These are phyloP conservation scores for Phyllotreta cruciferae DNA, from an alignment of 2,888 invertebrate genomes.

Conservation along the genomic window DNA sequence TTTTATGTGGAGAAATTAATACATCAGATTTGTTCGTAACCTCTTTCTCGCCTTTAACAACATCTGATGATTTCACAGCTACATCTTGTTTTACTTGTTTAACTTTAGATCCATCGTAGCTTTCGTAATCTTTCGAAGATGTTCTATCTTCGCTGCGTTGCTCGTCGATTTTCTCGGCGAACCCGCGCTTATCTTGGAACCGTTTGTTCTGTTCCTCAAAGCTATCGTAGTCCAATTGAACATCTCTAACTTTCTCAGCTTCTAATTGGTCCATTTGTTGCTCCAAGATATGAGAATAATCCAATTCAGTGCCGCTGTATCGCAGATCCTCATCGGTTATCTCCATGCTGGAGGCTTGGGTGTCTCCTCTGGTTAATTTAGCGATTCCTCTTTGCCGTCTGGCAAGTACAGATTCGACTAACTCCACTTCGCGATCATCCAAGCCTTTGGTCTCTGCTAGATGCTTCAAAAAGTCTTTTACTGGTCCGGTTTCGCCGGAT, in stretches of 20 bases:
- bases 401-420: constrained; percentile 63
- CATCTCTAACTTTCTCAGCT: constrained; percentile 61
- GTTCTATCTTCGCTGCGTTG: constrained; percentile 46
- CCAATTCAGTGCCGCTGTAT: constrained; percentile 73
- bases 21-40: constrained; percentile 47
- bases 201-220: constrained; percentile 45
- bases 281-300: constrained; percentile 63
- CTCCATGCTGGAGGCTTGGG: constrained; percentile 65
- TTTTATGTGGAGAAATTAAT: constrained; percentile 53
- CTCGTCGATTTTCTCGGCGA: constrained; percentile 51
- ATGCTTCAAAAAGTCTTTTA: constrained; percentile 59
- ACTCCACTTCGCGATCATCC: constrained; percentile 61
- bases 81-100: constrained; percentile 51
- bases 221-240: constrained; percentile 51
- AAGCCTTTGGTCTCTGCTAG: constrained; percentile 60
- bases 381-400: constrained; percentile 60
- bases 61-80: constrained; percentile 48
- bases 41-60: constrained; percentile 49
- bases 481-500: constrained; percentile 51
- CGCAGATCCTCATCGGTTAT: constrained; percentile 72
- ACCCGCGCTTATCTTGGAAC: constrained; percentile 48
- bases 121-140: constrained; percentile 47
- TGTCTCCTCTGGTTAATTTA: constrained; percentile 59
- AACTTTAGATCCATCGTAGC: constrained; percentile 45
- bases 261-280: constrained; percentile 59